Percentiles rank a stretch among this genome's conserved stretches.
phyloP scores from a whole-genome alignment of 2,888 invertebrate species.

The Synanthedon vespiformis region DNA sequence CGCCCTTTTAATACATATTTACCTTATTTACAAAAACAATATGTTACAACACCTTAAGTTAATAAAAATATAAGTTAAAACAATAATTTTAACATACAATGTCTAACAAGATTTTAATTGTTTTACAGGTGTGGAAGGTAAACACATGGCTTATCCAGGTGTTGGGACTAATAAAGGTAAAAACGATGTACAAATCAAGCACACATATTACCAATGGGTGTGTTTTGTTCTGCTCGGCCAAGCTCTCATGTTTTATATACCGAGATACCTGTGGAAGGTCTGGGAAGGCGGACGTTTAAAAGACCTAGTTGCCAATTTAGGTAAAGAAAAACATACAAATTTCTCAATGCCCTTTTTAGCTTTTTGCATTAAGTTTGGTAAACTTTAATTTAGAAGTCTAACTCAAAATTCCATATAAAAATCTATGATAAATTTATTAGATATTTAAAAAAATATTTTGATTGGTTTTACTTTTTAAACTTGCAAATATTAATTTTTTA shows the following conservation, averaged over 20 bases:
- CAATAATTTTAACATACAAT: not conserved
- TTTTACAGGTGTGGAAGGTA: conserved; percentile 54
- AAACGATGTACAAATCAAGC: conserved; percentile 65
- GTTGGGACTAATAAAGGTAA: conserved; percentile 48
- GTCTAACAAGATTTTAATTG: not conserved
- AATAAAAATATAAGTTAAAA: not conserved
- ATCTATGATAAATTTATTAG: too few species aligned
- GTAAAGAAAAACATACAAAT: conserved; percentile 20
- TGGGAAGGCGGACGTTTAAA: conserved; percentile 77
- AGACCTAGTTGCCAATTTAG: conserved; percentile 71
- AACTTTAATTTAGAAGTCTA: too few species aligned
- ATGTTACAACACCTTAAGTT: too few species aligned
- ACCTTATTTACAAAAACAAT: too few species aligned
- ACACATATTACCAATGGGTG: conserved; percentile 80
- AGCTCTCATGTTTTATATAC: conserved; percentile 76
- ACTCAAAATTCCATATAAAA: too few species aligned
- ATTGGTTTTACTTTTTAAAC: too few species aligned
- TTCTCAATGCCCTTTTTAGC: too few species aligned
- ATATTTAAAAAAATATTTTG: too few species aligned
- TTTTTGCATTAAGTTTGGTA: too few species aligned
- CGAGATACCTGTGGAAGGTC: conserved; percentile 78
- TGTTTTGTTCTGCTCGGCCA: conserved; percentile 76
- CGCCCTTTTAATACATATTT: too few species aligned
- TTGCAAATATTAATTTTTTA: too few species aligned
- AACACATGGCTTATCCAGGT: conserved; percentile 61